Percentiles rank a stretch among this genome's conserved stretches.
These are phyloP conservation scores for Channa argus DNA, from an alignment of 2,113 vertebrate genomes.

Conservation along the genomic window DNA sequence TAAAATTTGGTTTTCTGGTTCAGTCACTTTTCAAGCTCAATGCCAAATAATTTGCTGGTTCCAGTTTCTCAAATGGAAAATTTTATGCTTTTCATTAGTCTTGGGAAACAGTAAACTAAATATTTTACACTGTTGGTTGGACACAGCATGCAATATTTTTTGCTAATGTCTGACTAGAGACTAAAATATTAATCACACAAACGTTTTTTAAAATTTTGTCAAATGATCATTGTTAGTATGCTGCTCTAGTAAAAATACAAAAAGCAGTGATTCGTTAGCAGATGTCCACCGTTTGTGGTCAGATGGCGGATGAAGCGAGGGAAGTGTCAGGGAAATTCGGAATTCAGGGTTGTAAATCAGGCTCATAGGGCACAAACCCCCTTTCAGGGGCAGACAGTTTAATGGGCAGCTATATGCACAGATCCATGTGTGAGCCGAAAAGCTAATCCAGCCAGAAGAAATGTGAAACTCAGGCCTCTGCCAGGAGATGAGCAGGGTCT, in stretches of 20 bases:
- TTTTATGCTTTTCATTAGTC: no score
- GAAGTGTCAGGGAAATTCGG: slow-evolving; percentile 43
- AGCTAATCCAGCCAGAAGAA: slow-evolving; percentile 72
- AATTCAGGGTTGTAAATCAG: slow-evolving; percentile 79
- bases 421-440: slow-evolving; percentile 65
- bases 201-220: no score
- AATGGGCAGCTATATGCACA: slow-evolving; percentile 73
- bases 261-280: slow-evolving; percentile 41
- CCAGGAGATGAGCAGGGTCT: slow-evolving; percentile 36
- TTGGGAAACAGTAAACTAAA: no score
- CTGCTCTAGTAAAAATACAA: not conserved
- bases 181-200: no score
- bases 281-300: slow-evolving; percentile 56
- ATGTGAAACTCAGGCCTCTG: slow-evolving; percentile 60
- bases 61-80: no score
- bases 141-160: no score
- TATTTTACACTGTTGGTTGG: no score
- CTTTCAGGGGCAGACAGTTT: slow-evolving; percentile 78
- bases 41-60: no score
- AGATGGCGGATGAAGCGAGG: slow-evolving; percentile 33
- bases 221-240: not conserved
- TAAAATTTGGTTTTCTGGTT: no score
- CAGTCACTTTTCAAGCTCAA: no score
- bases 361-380: slow-evolving; percentile 57
- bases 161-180: no score